Evolutionary conservation across 35 echinoderm and acorn worm genomes (phyloP).

Genomic region (Lytechinus pictus): DNA sequence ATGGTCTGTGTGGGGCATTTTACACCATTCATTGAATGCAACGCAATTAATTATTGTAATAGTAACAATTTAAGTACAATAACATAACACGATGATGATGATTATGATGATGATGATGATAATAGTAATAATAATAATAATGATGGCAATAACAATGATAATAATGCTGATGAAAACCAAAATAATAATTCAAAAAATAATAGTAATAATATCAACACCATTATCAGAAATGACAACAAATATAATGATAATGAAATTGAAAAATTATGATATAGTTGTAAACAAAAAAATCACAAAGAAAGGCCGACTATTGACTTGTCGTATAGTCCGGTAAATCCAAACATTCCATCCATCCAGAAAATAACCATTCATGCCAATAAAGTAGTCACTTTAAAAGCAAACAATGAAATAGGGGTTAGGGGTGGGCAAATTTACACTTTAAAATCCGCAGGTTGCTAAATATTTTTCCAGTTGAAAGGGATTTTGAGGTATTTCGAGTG

Average conservation of each 20-base stretch:
- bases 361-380: background rate
- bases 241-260: background rate
- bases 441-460: background rate
- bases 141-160: no score
- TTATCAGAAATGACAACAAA: background rate
- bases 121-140: no score
- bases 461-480: background rate
- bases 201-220: no score
- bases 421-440: background rate
- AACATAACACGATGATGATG: no score
- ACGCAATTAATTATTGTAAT: no score
- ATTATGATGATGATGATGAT: no score
- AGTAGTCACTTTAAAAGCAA: background rate
- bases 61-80: no score
- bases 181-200: no score
- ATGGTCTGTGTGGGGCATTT: background rate
- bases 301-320: background rate
- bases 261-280: no score
- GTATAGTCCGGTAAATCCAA: background rate
- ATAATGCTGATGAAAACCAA: no score
- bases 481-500: constrained; percentile 3
- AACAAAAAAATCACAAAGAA: background rate
- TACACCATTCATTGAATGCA: no score
- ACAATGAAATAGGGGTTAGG: background rate
- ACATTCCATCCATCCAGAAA: constrained; percentile 1